Evolutionary conservation across 2,797 vertebrate genomes (phyloP), one percentile per base, ranked within the genome.

Genomic region (Falco peregrinus): DNA sequence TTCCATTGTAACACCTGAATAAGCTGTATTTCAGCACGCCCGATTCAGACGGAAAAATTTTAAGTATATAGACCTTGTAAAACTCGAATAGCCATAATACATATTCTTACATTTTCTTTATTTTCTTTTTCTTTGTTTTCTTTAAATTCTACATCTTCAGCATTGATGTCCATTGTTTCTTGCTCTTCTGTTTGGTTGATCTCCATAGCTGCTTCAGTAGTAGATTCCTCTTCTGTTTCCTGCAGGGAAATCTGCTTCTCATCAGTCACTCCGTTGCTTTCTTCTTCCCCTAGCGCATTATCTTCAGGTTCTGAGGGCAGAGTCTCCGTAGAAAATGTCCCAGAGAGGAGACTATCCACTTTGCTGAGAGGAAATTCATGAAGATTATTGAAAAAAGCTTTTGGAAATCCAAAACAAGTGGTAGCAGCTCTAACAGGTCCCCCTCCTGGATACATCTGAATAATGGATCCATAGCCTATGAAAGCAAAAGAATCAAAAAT

Each of bases 381-480:
- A 75, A 99, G 98, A 29, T 95, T 98, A 51, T 98, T 94, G 53
- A 99, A 98, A 97, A 99, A 99, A 81, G 96, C 98, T 57, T 98
- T 97, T 15, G 99, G 99, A 96, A 99, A 99, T 89, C 99, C 99
- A 97, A 99, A 99, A 97, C 98, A 99, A 73, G 99, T 98, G 97
- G 99, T 98, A 89, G 99, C 99, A 69, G 98, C 98, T 94, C 99
- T 98, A 22, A 99, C 98, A 10, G 99, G 99, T 57, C 98, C 99
- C 11, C 98, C 98, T 96, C 99, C 99, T n/a, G 99, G 98, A 96
- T 98, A 99, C 98, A 99, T 98, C 96, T 99, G 99, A 96, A 99
- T 98, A 97, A 99, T 99, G 57, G 99, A 99, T 79, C 99, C 99
- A 13, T 98, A 99, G 93, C 99, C 99, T 99, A 21, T 2, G 37